A percentile compares a stretch with the other conserved stretches of the same genome.
phyloP scores from a whole-genome alignment of 2,888 invertebrate species.

The Plebejus anna region DNA sequence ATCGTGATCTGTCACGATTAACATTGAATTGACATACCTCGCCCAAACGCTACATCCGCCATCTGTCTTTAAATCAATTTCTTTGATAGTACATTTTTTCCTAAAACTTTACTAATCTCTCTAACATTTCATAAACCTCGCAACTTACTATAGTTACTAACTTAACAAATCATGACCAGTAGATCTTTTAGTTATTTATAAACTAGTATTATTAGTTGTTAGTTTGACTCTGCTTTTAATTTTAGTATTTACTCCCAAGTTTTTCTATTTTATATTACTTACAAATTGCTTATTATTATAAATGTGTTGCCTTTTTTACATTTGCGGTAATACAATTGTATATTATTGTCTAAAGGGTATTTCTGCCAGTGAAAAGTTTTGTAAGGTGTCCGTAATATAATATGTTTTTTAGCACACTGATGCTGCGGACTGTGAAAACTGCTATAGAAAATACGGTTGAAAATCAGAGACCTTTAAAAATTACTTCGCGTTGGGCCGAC shows the following conservation, averaged over 20 bases:
- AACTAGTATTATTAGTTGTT: background rate
- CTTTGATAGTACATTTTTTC: too few species aligned
- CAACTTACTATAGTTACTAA: background rate
- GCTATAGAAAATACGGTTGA: too few species aligned
- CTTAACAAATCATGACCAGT: background rate
- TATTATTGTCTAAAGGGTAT: background rate
- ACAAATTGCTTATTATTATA: background rate
- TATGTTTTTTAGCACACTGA: background rate
- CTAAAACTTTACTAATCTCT: background rate
- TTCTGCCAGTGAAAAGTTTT: background rate
- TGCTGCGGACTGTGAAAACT: too few species aligned
- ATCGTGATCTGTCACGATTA: too few species aligned
- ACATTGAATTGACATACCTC: too few species aligned
- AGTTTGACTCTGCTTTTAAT: background rate
- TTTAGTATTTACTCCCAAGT: background rate
- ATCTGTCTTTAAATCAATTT: too few species aligned
- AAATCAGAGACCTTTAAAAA: too few species aligned
- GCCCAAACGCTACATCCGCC: too few species aligned
- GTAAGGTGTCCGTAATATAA: background rate
- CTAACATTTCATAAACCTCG: background rate
- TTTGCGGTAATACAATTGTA: background rate
- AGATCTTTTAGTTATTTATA: conserved; percentile 9
- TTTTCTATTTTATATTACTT: background rate
- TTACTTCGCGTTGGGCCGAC: too few species aligned
- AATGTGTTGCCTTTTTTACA: background rate